Conservation (phyloP, 1,140 invertebrate genomes). For the Camponotus vicinus region DNA sequence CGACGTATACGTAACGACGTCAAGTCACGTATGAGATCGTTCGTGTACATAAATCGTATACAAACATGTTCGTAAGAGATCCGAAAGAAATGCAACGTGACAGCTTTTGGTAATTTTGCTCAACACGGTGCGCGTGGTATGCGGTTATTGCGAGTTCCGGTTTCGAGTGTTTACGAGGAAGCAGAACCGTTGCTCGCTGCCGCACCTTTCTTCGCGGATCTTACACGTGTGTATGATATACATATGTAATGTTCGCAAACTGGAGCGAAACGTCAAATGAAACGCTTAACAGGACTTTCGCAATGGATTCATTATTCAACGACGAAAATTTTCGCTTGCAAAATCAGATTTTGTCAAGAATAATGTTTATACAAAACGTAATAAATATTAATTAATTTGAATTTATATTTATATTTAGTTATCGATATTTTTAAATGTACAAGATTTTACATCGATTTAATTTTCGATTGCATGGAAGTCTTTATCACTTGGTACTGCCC, state of each 20-base stretch:
- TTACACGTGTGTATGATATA: slow-evolving; percentile 1
- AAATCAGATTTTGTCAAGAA: slow-evolving; percentile 9
- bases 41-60: neutral
- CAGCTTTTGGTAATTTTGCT: slow-evolving; percentile 16
- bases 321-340: slow-evolving; percentile 12
- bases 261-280: slow-evolving; percentile 18
- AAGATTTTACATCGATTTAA: neutral
- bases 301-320: slow-evolving; percentile 15
- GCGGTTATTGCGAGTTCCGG: slow-evolving; percentile 44
- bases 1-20: neutral
- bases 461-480: neutral
- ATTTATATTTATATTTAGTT: neutral
- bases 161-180: slow-evolving; percentile 18
- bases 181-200: slow-evolving; percentile 7
- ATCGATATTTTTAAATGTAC: neutral
- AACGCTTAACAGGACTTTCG: slow-evolving; percentile 21
- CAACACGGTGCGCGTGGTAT: slow-evolving; percentile 16
- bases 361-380: slow-evolving; percentile 1
- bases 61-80: neutral
- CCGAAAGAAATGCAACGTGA: neutral
- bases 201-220: neutral
- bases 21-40: slow-evolving; percentile 12
- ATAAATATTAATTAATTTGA: slow-evolving; percentile 1
- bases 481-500: neutral
- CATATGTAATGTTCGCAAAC: neutral